Evolutionary conservation across 1,140 invertebrate genomes (phyloP).

Genomic region (Homalodisca vitripennis): DNA sequence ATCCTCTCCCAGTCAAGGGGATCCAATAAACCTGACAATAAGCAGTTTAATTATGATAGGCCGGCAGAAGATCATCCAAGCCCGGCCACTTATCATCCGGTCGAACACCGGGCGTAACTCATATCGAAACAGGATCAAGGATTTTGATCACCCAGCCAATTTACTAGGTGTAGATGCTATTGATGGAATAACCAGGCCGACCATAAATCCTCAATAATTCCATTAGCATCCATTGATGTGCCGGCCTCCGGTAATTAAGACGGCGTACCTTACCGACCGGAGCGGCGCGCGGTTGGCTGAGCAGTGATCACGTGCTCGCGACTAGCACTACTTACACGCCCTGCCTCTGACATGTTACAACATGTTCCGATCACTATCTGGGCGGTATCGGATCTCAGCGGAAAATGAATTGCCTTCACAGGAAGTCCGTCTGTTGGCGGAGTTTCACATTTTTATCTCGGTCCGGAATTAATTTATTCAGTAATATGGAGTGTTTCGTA

Average conservation of each 20-base stretch:
- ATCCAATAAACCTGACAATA: background rate
- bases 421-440: background rate
- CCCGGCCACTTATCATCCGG: constrained; percentile 1
- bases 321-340: too few species aligned
- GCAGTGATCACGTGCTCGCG: too few species aligned
- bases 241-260: background rate
- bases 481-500: too few species aligned
- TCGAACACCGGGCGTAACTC: background rate
- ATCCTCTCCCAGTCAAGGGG: too few species aligned
- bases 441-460: background rate
- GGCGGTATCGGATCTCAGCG: background rate
- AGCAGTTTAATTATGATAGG: background rate
- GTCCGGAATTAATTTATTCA: too few species aligned
- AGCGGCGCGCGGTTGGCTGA: background rate
- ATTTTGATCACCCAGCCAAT: background rate
- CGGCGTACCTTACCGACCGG: background rate
- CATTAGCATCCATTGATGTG: constrained; percentile 14
- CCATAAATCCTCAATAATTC: constrained; percentile 18
- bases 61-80: too few species aligned
- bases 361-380: background rate
- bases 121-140: constrained; percentile 21
- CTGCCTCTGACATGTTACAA: background rate
- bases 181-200: constrained; percentile 13
- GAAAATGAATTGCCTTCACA: background rate
- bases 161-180: constrained; percentile 26